These are phyloP conservation scores for Craniophora ligustri DNA, from an alignment of 2,888 invertebrate genomes.

Conservation along the genomic window DNA sequence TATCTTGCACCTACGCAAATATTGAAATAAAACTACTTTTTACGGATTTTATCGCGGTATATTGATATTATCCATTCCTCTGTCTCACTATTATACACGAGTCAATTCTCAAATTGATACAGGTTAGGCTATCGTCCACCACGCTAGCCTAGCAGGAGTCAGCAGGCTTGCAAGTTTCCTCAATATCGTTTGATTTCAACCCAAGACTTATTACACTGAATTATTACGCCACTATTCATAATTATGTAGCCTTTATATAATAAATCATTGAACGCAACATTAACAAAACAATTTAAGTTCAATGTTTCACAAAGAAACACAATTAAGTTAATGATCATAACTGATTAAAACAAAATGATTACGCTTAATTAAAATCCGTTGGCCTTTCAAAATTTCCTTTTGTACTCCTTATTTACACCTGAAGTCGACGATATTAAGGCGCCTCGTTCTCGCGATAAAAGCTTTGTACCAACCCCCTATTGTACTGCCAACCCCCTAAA, in stretches of 20 bases:
- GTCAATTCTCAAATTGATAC: background rate
- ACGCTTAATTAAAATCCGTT: conserved; percentile 56
- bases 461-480: conserved; percentile 48
- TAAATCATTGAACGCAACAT: background rate
- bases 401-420: conserved; percentile 61
- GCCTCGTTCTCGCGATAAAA: conserved; percentile 52
- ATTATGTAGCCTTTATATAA: background rate
- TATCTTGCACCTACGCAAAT: no score
- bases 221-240: no score
- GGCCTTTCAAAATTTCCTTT: conserved; percentile 56
- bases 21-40: no score
- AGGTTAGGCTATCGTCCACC: no score
- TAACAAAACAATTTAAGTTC: conserved; percentile 26
- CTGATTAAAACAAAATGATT: conserved; percentile 59
- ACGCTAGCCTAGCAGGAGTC: no score
- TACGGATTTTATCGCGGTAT: no score
- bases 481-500: conserved; percentile 52
- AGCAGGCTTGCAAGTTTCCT: no score
- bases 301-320: conserved; percentile 34
- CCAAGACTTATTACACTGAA: no score
- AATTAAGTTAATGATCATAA: conserved; percentile 59
- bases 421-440: conserved; percentile 48
- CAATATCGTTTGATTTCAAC: no score
- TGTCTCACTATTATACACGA: no score
- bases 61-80: no score